Evolutionary conservation across 2,113 vertebrate species (phyloP).

Genomic region (Chloroceryle aenea): DNA sequence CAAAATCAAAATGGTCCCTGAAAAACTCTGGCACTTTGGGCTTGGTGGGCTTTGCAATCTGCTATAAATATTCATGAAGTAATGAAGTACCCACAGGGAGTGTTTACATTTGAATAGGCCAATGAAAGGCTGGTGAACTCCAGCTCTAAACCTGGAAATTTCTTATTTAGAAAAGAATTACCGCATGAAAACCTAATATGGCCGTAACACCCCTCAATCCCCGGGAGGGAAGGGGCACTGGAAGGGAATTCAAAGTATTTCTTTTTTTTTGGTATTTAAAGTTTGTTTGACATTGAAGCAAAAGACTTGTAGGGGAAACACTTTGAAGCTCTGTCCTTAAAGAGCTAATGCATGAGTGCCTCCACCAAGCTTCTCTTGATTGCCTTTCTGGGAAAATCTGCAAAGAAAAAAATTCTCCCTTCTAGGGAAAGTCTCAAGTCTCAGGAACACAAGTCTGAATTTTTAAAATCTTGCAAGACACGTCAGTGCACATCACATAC

Average conservation of each 20-base stretch:
- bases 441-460: background rate
- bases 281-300: slow-evolving; percentile 38
- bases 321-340: slow-evolving; percentile 32
- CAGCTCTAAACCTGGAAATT: slow-evolving; percentile 57
- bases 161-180: slow-evolving; percentile 63
- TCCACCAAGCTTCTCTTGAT: background rate
- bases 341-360: background rate
- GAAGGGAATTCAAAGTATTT: slow-evolving; percentile 35
- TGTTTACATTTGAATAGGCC: slow-evolving; percentile 71
- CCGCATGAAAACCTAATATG: background rate
- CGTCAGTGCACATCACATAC: background rate
- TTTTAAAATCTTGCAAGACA: background rate
- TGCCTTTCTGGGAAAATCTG: slow-evolving; percentile 23
- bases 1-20: slow-evolving; percentile 37
- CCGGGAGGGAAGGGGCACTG: slow-evolving; percentile 17
- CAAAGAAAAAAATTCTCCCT: slow-evolving; percentile 15
- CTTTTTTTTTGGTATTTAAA: slow-evolving; percentile 28
- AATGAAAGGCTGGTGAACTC: slow-evolving; percentile 57
- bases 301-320: background rate
- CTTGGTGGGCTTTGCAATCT: slow-evolving; percentile 23
- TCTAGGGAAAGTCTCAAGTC: background rate
- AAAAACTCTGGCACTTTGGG: slow-evolving; percentile 5
- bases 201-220: background rate
- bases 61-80: slow-evolving; percentile 62
- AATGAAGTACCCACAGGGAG: slow-evolving; percentile 48